Conservation (phyloP, 2,888 invertebrate genomes). For the Hofmannophila pseudospretella region DNA sequence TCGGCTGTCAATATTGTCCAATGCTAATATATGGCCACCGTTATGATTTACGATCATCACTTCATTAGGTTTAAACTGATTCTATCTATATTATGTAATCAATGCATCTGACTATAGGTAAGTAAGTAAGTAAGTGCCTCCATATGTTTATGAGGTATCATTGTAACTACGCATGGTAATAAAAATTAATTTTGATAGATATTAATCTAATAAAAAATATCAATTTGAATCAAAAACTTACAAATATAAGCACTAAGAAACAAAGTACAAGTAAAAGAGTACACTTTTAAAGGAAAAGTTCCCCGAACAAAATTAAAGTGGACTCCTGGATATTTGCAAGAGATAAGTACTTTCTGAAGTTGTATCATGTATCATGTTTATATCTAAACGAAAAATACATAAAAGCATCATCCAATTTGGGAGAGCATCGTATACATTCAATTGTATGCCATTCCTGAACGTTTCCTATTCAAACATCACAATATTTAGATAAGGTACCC, state of each 20-base stretch:
- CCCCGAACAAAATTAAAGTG: constrained; percentile 8
- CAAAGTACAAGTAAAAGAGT: no score
- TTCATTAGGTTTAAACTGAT: constrained; percentile 40
- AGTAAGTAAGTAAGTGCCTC: no score
- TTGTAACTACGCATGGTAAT: no score
- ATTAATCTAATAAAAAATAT: no score
- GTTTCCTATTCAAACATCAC: constrained; percentile 29
- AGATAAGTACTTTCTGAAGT: constrained; percentile 13
- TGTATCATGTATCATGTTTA: constrained; percentile 14
- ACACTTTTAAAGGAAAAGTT: no score
- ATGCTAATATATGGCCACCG: constrained; percentile 31
- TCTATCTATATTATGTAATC: constrained; percentile 2
- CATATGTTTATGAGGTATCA: no score
- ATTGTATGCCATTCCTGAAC: constrained; percentile 21
- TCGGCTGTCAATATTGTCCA: constrained; percentile 48
- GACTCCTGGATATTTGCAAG: constrained; percentile 9
- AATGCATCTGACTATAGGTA: neutral
- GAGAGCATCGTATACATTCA: constrained; percentile 27
- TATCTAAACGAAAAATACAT: constrained; percentile 26
- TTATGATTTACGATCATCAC: constrained; percentile 53
- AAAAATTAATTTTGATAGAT: no score
- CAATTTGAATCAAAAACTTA: no score
- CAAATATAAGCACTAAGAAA: no score
- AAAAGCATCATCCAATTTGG: constrained; percentile 38
- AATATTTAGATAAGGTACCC: constrained; percentile 47